Percentiles rank a stretch among this genome's conserved stretches.
Evolutionary conservation across 2,888 invertebrate species (phyloP).

Genomic region (Chrysopilus asiliformis): DNA sequence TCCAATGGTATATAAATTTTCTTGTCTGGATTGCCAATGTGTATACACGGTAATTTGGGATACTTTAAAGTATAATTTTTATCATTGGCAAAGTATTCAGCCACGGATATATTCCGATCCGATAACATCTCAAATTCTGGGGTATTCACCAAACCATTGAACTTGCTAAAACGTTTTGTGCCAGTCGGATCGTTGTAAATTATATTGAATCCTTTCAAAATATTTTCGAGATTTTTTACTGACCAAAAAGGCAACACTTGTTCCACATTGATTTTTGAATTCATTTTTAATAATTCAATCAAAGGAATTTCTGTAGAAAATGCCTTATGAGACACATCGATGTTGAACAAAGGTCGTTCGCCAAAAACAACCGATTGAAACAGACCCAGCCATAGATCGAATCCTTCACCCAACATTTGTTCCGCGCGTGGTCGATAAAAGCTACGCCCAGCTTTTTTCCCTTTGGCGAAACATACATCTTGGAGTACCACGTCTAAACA

Average conservation of each 20-base stretch:
- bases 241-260: too few species aligned
- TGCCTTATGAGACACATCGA: constrained; percentile 78
- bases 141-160: constrained; percentile 20
- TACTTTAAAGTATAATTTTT: constrained; percentile 35
- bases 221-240: too few species aligned
- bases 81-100: constrained; percentile 22
- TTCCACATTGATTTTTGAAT: constrained; percentile 18
- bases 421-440: constrained; percentile 49
- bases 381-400: constrained; percentile 86
- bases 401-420: constrained; percentile 54
- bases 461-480: constrained; percentile 32
- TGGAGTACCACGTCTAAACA: constrained; percentile 54
- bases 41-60: constrained; percentile 68
- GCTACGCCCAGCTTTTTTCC: constrained; percentile 42
- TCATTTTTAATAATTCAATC: constrained; percentile 35
- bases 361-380: constrained; percentile 88
- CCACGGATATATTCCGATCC: constrained; percentile 36
- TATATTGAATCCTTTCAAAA: constrained; percentile 23
- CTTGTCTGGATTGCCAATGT: constrained; percentile 58
- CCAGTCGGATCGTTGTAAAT: constrained; percentile 25
- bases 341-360: constrained; percentile 76
- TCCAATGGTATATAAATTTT: constrained; percentile 73
- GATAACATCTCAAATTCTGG: constrained; percentile 24
- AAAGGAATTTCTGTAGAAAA: constrained; percentile 48
- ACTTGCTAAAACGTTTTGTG: constrained; percentile 21